These are phyloP conservation scores for Sinella curviseta DNA, from an alignment of 1,140 invertebrate species.

Conservation along the genomic window DNA sequence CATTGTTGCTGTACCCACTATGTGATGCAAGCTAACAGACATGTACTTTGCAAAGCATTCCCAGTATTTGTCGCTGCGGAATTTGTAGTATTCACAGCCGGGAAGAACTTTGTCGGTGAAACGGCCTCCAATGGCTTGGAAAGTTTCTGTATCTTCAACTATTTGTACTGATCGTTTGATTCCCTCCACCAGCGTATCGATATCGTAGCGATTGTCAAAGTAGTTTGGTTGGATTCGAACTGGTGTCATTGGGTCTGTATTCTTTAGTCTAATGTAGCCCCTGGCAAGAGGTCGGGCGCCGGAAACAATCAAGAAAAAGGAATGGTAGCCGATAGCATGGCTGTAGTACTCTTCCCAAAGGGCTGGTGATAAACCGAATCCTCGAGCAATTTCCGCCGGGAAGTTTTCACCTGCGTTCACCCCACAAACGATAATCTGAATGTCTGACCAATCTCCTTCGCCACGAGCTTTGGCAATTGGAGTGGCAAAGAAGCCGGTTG, in stretches of 20 bases:
- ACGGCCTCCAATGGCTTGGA: conserved; percentile 43
- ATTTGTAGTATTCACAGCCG: conserved; percentile 40
- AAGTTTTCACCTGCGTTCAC: conserved; percentile 13
- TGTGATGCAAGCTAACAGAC: conserved; percentile 50
- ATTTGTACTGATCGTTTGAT: background rate
- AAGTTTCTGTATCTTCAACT: background rate
- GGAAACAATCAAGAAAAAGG: conserved; percentile 49
- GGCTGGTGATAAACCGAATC: background rate
- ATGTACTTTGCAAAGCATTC: conserved; percentile 47
- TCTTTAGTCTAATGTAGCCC: conserved; percentile 51
- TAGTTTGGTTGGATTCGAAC: conserved; percentile 60
- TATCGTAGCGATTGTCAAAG: conserved; percentile 49
- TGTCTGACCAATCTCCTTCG: conserved; percentile 51
- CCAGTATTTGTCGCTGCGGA: conserved; percentile 47
- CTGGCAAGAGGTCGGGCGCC: conserved; percentile 51
- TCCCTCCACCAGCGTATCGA: conserved; percentile 48
- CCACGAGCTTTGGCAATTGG: conserved; percentile 28
- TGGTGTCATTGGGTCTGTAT: conserved; percentile 56
- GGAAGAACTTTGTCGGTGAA: conserved; percentile 50
- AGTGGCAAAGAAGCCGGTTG: conserved; percentile 33
- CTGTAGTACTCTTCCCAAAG: conserved; percentile 10
- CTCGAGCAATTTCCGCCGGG: conserved; percentile 6
- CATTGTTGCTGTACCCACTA: conserved; percentile 54
- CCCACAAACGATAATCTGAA: conserved; percentile 48
- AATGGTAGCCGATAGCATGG: conserved; percentile 58